phyloP scores from a whole-genome alignment of 2,797 vertebrate genomes.

The Amblyopsis hoosieri region DNA sequence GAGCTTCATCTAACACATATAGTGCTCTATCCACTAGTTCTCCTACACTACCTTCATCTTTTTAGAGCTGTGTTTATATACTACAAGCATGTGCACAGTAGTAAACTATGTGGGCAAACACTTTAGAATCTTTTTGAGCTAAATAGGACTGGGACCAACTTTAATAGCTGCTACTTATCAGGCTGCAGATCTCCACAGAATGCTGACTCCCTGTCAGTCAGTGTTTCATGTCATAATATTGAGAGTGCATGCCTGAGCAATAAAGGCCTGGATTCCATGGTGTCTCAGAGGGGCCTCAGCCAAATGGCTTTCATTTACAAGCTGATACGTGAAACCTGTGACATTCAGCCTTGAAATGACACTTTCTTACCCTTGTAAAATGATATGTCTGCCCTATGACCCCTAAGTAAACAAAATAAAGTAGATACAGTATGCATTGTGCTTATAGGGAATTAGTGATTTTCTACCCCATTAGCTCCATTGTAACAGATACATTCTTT shows the following conservation, averaged over 20 bases:
- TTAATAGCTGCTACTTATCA: neutral
- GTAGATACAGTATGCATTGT: too few species aligned
- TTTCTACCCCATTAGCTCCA: too few species aligned
- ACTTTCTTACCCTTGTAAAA: too few species aligned
- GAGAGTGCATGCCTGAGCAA: neutral
- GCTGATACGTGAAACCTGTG: conserved; percentile 1
- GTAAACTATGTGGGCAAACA: conserved; percentile 16
- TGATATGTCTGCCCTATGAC: too few species aligned
- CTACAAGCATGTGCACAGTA: conserved; percentile 12
- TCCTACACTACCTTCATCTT: conserved; percentile 12
- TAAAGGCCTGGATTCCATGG: neutral
- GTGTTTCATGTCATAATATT: neutral
- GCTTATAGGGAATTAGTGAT: too few species aligned
- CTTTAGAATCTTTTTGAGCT: conserved; percentile 12
- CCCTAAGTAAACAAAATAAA: too few species aligned
- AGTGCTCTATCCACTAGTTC: conserved; percentile 16
- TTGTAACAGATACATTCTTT: too few species aligned
- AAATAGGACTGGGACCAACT: neutral
- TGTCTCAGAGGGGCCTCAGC: neutral
- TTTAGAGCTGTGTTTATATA: conserved; percentile 22
- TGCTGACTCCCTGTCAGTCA: neutral
- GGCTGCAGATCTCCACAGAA: neutral
- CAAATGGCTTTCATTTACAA: neutral
- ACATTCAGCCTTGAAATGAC: neutral
- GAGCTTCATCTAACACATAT: conserved; percentile 22